These are phyloP conservation scores for Platycheirus albimanus DNA, from an alignment of 2,888 invertebrate genomes.

Conservation along the genomic window DNA sequence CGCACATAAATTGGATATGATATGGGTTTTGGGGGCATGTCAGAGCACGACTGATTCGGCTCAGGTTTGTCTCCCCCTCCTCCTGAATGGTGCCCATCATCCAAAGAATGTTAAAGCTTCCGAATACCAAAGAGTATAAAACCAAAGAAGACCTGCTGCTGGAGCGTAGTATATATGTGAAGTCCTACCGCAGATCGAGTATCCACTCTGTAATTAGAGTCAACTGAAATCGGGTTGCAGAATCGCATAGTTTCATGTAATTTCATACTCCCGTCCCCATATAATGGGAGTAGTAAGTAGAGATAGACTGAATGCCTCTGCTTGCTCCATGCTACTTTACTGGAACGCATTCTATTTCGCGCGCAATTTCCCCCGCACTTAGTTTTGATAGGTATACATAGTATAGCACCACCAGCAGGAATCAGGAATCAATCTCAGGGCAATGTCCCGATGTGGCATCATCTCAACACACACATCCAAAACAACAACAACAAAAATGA, in stretches of 20 bases:
- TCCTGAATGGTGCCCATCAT: slow-evolving; percentile 43
- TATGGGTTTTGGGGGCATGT: slow-evolving; percentile 76
- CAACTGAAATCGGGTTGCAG: slow-evolving; percentile 67
- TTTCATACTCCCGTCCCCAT: slow-evolving; percentile 58
- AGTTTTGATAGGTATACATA: slow-evolving; percentile 28
- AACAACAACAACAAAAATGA: slow-evolving; percentile 5
- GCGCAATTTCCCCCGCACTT: slow-evolving; percentile 12
- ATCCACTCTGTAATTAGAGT: slow-evolving; percentile 73
- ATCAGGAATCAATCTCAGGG: slow-evolving; percentile 71
- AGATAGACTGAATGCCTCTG: slow-evolving; percentile 15
- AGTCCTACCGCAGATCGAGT: slow-evolving; percentile 47
- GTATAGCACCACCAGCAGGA: slow-evolving; percentile 50
- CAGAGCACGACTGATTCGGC: slow-evolving; percentile 75
- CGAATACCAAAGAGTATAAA: slow-evolving; percentile 57
- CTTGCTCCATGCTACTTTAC: slow-evolving; percentile 59
- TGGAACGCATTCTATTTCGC: slow-evolving; percentile 62
- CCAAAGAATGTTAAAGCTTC: slow-evolving; percentile 71
- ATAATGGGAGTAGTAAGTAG: slow-evolving; percentile 54
- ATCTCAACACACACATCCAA: slow-evolving; percentile 11
- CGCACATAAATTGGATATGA: slow-evolving; percentile 75
- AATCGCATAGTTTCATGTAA: slow-evolving; percentile 73
- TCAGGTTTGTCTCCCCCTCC: slow-evolving; percentile 25
- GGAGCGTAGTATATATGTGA: slow-evolving; percentile 54
- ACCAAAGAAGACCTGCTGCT: slow-evolving; percentile 12
- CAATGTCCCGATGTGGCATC: slow-evolving; percentile 66